Percentiles rank a stretch among this genome's conserved stretches.
phyloP scores from a whole-genome alignment of 2,797 vertebrate species.

The Remorina albescens region DNA sequence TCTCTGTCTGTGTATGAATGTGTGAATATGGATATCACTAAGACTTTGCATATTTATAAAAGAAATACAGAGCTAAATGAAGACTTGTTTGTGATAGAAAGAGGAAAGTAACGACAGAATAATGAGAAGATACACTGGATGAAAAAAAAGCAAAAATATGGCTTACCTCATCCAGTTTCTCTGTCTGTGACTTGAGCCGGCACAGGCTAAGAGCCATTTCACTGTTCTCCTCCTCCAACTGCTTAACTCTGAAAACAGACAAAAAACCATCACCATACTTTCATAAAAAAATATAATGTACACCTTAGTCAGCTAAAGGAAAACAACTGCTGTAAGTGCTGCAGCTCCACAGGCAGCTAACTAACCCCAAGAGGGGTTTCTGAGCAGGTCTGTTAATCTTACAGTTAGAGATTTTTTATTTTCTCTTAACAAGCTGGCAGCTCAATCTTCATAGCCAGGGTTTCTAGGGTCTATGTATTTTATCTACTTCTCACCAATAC shows the following conservation, averaged over 20 bases:
- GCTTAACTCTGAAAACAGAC: slow-evolving; percentile 85
- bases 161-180: slow-evolving; percentile 93
- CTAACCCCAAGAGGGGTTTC: slow-evolving; percentile 16
- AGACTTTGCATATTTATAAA: not conserved
- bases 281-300: not conserved
- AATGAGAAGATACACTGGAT: not conserved
- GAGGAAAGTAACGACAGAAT: not conserved
- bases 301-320: not conserved
- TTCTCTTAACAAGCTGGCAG: not conserved
- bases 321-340: slow-evolving; percentile 10
- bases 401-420: slow-evolving; percentile 13
- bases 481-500: not conserved
- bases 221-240: slow-evolving; percentile 92
- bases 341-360: slow-evolving; percentile 7
- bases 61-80: not conserved
- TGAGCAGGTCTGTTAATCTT: slow-evolving; percentile 20
- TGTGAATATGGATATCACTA: not conserved
- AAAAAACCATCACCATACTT: slow-evolving; percentile 38
- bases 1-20: not conserved
- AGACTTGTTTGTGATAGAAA: not conserved
- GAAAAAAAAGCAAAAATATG: not conserved
- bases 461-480: not conserved
- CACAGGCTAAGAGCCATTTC: slow-evolving; percentile 86
- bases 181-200: slow-evolving; percentile 92
- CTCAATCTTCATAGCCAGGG: not conserved